Conservation (phyloP, 2,113 vertebrate species). For the Herpetotheres cachinnans region DNA sequence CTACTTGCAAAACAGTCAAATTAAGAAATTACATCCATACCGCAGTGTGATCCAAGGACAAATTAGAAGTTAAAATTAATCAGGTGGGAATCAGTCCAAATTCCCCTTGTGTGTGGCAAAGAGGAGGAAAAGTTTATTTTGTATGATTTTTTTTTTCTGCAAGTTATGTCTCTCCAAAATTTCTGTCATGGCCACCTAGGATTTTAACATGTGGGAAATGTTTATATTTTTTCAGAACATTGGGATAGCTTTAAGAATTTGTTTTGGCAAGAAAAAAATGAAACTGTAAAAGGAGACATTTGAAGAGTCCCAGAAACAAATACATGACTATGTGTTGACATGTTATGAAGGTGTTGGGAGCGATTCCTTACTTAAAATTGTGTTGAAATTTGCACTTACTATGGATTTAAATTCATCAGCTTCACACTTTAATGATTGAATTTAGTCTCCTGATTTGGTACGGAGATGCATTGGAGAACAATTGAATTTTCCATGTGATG, state of each 20-base stretch:
- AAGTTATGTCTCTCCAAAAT: neutral
- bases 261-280: constrained; percentile 57
- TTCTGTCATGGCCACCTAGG: neutral
- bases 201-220: neutral
- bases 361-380: constrained; percentile 56
- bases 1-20: constrained; percentile 39
- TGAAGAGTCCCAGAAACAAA: constrained; percentile 68
- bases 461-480: neutral
- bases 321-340: constrained; percentile 69
- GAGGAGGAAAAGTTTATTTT: neutral
- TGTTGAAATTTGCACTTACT: constrained; percentile 65
- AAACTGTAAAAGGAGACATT: constrained; percentile 46
- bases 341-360: constrained; percentile 66
- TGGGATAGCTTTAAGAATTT: constrained; percentile 31
- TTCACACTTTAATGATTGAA: constrained; percentile 60
- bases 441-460: constrained; percentile 39
- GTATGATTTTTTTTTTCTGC: neutral
- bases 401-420: constrained; percentile 55
- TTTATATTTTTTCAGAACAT: constrained; percentile 35
- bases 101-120: neutral
- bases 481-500: constrained; percentile 35
- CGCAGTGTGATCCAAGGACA: neutral
- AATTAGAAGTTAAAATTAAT: constrained; percentile 51
- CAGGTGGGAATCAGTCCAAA: neutral
- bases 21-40: constrained; percentile 4